phyloP scores from a whole-genome alignment of 2,113 vertebrate genomes.

The Lonchura striata region DNA sequence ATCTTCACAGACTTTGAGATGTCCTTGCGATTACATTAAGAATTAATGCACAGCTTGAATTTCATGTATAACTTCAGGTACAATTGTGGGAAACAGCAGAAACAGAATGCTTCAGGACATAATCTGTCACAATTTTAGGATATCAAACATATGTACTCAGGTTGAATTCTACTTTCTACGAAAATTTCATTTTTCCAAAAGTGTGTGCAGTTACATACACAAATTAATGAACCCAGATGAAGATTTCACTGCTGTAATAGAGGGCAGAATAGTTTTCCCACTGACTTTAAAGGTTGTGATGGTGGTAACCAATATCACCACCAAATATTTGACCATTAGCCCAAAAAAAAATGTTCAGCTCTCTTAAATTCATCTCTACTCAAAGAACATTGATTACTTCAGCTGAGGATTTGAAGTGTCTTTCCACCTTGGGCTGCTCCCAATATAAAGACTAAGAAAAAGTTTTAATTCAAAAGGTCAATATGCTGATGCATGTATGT shows the following conservation, averaged over 20 bases:
- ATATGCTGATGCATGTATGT: not conserved
- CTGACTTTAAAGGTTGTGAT: not conserved
- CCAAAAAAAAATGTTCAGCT: not conserved
- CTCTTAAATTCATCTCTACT: not conserved
- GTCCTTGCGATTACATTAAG: not conserved
- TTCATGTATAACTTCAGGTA: not conserved
- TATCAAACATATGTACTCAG: accelerated
- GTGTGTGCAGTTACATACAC: not conserved
- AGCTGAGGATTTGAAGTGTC: not conserved
- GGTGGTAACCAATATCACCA: not conserved
- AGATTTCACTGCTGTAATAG: not conserved
- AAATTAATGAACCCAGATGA: not conserved
- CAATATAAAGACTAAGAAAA: not conserved
- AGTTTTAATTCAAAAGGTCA: not conserved
- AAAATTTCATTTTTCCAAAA: not conserved
- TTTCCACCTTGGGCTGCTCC: not conserved
- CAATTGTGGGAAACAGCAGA: not conserved
- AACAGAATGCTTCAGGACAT: not conserved
- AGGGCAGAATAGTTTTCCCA: not conserved
- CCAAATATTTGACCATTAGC: not conserved
- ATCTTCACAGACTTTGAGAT: not conserved
- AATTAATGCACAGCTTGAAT: not conserved
- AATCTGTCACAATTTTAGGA: not conserved
- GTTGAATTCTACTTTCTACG: not conserved
- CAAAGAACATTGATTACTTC: not conserved